Conservation (phyloP, 2,113 vertebrate genomes). For the Plestiodon gilberti region DNA sequence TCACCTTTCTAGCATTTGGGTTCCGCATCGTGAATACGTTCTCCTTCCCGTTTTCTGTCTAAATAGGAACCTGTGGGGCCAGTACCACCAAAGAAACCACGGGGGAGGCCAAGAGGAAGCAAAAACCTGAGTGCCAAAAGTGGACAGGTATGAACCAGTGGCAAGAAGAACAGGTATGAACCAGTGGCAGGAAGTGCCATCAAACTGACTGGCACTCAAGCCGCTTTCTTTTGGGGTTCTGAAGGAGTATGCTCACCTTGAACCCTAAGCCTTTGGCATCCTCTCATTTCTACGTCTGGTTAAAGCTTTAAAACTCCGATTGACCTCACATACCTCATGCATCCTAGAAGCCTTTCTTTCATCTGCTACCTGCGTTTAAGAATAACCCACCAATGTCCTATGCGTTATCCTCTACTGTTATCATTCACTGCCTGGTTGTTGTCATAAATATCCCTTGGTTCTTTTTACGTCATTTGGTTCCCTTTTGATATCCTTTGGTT, state of each 20-base stretch:
- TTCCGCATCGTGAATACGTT: not conserved
- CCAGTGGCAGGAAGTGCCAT: not conserved
- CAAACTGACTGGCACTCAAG: not conserved
- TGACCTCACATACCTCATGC: not conserved
- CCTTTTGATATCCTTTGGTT: too few relatives aligned
- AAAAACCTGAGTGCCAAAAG: constrained; percentile 38
- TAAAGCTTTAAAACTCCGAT: not conserved
- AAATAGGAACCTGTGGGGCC: constrained; percentile 35
- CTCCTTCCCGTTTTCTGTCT: not conserved
- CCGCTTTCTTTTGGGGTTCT: not conserved
- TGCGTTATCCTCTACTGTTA: not conserved
- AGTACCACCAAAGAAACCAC: constrained; percentile 56
- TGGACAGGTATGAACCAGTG: constrained; percentile 45
- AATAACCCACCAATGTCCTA: not conserved
- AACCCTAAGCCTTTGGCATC: not conserved
- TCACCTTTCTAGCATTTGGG: not conserved
- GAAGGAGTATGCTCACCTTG: not conserved
- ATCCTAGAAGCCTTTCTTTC: not conserved
- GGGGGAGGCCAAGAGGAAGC: constrained; percentile 71
- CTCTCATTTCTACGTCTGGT: not conserved
- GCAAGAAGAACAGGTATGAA: constrained; percentile 40
- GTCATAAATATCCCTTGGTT: not conserved
- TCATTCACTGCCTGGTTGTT: not conserved
- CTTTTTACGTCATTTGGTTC: not conserved
- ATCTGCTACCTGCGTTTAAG: not conserved